Base-by-base conservation (phyloP, 2,888 invertebrate genomes). In the Vanessa cardui region DNA sequence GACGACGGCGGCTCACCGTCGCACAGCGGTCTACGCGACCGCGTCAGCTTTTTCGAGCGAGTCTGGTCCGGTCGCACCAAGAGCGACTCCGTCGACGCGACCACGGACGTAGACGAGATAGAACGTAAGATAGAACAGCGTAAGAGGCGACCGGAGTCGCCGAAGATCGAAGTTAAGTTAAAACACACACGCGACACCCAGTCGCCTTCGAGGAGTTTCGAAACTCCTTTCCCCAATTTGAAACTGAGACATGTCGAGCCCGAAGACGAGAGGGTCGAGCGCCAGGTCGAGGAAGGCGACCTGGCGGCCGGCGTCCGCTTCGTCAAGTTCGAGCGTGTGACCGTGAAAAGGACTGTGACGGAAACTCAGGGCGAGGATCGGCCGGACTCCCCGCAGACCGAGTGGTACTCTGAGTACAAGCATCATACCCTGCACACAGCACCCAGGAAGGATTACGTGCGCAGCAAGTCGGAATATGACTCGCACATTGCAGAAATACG, bases 391-490 rank as follows among this genome's bases (percentile, higher is more conserved):
- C 92, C 92, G 1, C 90, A 90, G 76, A 86, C 86, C 69, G 92
- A 92, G 78, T 92, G 92, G 92, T 91, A 84, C 80, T 82, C 89
- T 74, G 89, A 92, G 84, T 84, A 93, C 83, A 80, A 92, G 79
- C 88, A 93, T 73, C 88, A 94, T 82, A 82, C 91, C 66, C 78
- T 96, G 83, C 96, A 96, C 82, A 92, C 94, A 66, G 95, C 95
- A 72, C 94, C 95, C 58, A 94, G 94, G 82, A 94, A 95, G 90
- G 96, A 96, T 76, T 96, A 94, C 80, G 94, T 95, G 74, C 94
- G 96, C 83, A 96, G 96, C 89, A 96, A 95, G 84, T 96, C 96
- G 80, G 96, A 97, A 88, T 97, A 96, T 89, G 97, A 97, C 88
- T 95, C 96, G 66, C 97, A 97, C 89, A 97, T 97, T 84, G 96